Evolutionary conservation across 2,113 vertebrate species (phyloP).

Genomic region (Oophaga pumilio): DNA sequence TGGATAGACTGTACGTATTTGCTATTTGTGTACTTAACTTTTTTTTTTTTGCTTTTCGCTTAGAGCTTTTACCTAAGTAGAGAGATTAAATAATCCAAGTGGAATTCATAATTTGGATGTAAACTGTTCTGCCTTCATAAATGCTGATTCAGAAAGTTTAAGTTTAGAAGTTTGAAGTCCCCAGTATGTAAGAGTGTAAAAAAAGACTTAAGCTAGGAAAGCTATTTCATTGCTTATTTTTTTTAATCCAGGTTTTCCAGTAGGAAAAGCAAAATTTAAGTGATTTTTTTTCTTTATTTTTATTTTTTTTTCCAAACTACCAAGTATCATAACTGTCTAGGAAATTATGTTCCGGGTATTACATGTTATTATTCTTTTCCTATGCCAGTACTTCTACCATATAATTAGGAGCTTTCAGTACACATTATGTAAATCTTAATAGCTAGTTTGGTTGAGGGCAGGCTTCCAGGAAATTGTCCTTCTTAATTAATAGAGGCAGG

Average conservation of each 20-base stretch:
- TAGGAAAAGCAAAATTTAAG: not conserved
- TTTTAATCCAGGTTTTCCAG: not conserved
- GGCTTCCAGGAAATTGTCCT: slow-evolving; percentile 11
- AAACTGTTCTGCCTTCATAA: not conserved
- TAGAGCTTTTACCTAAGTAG: not conserved
- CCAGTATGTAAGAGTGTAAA: slow-evolving; percentile 7
- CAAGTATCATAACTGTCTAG: slow-evolving; percentile 6
- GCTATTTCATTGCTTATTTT: not conserved
- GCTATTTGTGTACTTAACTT: slow-evolving; percentile 55
- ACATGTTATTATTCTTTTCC: not conserved
- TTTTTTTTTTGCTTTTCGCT: not conserved
- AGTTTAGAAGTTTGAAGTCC: not conserved
- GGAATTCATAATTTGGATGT: not conserved
- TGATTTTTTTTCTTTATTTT: not conserved
- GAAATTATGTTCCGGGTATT: not conserved
- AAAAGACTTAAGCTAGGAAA: not conserved
- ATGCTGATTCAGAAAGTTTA: slow-evolving; percentile 1
- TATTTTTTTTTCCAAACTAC: not conserved
- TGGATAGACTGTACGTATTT: slow-evolving; percentile 96
- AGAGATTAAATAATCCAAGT: not conserved
- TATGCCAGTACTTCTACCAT: slow-evolving; percentile 37
- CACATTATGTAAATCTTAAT: slow-evolving; percentile 52
- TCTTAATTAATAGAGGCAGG: slow-evolving; percentile 3
- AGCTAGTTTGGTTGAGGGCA: not conserved
- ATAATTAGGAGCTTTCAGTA: slow-evolving; percentile 41